Evolutionary conservation across 2,797 vertebrate species (phyloP).

Genomic region (Pteropus rufus): DNA sequence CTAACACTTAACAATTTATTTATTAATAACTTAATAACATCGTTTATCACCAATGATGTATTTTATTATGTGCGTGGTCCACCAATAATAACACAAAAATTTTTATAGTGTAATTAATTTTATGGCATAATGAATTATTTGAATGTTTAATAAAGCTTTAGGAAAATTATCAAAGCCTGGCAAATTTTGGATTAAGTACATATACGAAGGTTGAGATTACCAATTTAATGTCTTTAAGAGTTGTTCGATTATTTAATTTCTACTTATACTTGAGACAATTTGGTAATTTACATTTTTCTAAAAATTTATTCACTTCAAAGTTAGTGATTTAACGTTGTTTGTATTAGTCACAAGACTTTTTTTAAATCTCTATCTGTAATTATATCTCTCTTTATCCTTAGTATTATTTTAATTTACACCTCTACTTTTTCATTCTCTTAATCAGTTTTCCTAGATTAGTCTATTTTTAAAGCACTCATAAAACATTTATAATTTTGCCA

Average conservation of each 20-base stretch:
- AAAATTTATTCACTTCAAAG: not conserved
- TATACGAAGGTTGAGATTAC: not conserved
- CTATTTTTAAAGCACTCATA: not conserved
- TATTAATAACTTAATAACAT: too few relatives aligned
- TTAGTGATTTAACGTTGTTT: not conserved
- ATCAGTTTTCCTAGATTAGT: not conserved
- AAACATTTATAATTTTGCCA: not conserved
- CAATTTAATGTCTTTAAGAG: not conserved
- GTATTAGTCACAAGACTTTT: not conserved
- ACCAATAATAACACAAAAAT: not conserved
- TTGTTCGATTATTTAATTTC: not conserved
- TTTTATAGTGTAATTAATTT: not conserved
- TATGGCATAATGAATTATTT: not conserved
- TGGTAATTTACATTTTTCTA: not conserved
- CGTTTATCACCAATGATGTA: not conserved
- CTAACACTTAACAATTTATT: not conserved
- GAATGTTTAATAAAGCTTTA: not conserved
- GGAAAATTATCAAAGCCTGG: not conserved
- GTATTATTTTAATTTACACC: not conserved
- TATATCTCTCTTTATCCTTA: not conserved
- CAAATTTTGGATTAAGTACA: not conserved
- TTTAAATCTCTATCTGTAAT: not conserved
- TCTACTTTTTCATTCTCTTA: not conserved
- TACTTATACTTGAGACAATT: not conserved
- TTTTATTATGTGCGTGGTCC: not conserved